These are phyloP conservation scores for Strongylocentrotus purpuratus DNA, from an alignment of 35 echinoderm and acorn worm species.

Conservation along the genomic window DNA sequence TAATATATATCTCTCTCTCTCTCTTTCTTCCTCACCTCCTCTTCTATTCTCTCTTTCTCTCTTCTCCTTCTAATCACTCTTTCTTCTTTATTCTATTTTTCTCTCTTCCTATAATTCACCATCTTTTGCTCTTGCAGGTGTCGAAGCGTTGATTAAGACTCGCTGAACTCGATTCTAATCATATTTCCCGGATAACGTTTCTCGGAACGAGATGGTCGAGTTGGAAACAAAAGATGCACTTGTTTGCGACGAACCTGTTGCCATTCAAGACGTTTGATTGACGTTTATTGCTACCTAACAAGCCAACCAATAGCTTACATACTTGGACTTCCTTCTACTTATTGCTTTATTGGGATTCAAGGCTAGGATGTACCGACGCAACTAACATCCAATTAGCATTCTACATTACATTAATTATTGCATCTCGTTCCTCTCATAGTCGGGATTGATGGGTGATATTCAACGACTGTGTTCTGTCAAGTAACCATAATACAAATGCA, in stretches of 20 bases:
- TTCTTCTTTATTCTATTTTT: neutral
- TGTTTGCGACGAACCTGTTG: slow-evolving; percentile 29
- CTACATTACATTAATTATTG: slow-evolving; percentile 21
- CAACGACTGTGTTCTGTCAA: neutral
- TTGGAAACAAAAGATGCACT: slow-evolving; percentile 35
- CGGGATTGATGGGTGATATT: neutral
- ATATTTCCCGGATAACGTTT: slow-evolving; percentile 39
- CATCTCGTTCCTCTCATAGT: neutral
- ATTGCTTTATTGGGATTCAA: neutral
- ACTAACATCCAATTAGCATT: slow-evolving; percentile 24
- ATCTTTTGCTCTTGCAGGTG: neutral
- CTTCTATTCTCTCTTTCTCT: neutral
- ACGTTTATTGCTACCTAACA: slow-evolving; percentile 34
- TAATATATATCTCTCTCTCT: no score
- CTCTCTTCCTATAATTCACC: neutral
- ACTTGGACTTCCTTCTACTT: neutral
- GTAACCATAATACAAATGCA: neutral
- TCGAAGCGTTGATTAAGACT: slow-evolving; percentile 25
- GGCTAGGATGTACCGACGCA: neutral
- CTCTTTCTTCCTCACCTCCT: no score
- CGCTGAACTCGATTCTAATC: slow-evolving; percentile 38
- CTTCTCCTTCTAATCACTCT: neutral
- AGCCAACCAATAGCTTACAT: neutral
- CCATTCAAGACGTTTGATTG: neutral
- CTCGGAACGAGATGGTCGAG: neutral